Evolutionary conservation across 2,888 invertebrate genomes (phyloP).

Genomic region (Cataglyphis cursor): DNA sequence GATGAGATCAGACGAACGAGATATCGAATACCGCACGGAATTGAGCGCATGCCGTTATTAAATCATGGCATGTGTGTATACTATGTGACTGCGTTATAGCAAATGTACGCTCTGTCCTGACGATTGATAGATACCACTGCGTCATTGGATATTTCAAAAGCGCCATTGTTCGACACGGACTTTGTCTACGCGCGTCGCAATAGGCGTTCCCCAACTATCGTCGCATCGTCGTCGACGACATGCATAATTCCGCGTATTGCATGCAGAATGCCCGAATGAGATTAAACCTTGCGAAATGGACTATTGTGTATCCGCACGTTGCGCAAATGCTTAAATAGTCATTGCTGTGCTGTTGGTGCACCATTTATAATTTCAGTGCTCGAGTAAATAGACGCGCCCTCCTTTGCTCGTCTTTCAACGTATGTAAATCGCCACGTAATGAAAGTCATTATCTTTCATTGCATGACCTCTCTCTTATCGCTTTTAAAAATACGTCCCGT

Average conservation of each 20-base stretch:
- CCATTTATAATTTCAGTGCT: background rate
- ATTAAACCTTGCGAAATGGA: conserved; percentile 47
- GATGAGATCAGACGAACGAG: conserved; percentile 30
- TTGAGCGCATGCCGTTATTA: conserved; percentile 38
- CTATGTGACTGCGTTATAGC: conserved; percentile 22
- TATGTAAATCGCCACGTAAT: background rate
- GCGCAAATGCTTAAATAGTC: conserved; percentile 43
- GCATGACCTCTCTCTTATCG: background rate
- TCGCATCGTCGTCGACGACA: conserved; percentile 36
- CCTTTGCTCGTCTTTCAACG: background rate
- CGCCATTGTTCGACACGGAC: conserved; percentile 43
- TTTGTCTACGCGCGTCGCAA: conserved; percentile 47
- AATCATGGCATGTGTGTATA: conserved; percentile 35
- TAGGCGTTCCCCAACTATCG: conserved; percentile 36
- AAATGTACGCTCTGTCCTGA: conserved; percentile 30
- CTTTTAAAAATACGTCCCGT: background rate
- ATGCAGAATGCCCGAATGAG: conserved; percentile 30
- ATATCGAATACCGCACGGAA: conserved; percentile 17
- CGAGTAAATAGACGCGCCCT: background rate
- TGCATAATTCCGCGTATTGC: conserved; percentile 47
- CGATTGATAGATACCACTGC: conserved; percentile 42
- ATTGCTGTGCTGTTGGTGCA: conserved; percentile 3
- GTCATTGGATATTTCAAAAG: conserved; percentile 49
- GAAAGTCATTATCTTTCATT: conserved; percentile 11
- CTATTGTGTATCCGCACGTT: conserved; percentile 46